Evolutionary conservation across 2,797 vertebrate genomes (phyloP).

Genomic region (Pseudomugil gertrudae): DNA sequence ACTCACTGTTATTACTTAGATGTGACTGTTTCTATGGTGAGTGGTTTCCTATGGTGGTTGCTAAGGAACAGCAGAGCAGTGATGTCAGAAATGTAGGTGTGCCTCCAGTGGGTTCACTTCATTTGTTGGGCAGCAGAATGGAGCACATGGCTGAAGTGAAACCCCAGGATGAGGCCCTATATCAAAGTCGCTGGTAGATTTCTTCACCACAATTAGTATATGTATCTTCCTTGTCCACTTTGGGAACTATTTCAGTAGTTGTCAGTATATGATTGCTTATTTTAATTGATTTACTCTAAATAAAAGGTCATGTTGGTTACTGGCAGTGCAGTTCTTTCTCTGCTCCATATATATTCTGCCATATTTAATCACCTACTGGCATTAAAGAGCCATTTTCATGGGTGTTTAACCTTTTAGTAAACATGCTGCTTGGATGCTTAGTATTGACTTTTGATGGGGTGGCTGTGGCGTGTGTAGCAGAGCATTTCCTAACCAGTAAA

Average conservation of each 20-base stretch:
- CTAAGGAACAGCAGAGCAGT: conserved; percentile 90
- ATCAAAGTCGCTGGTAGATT: conserved; percentile 21
- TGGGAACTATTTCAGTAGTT: not conserved
- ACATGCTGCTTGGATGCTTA: conserved; percentile 32
- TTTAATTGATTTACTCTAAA: not conserved
- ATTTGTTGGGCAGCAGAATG: conserved; percentile 53
- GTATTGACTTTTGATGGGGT: not conserved
- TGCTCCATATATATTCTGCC: conserved; percentile 26
- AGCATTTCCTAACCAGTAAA: too few relatives aligned
- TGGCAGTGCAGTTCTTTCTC: conserved; percentile 23
- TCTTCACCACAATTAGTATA: conserved; percentile 37
- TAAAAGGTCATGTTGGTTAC: too few relatives aligned
- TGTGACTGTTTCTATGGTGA: conserved; percentile 86
- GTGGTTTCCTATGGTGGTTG: conserved; percentile 88
- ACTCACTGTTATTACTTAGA: conserved; percentile 42
- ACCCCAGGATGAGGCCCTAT: conserved; percentile 22
- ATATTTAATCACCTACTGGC: conserved; percentile 42
- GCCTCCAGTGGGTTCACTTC: conserved; percentile 54
- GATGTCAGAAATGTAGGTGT: conserved; percentile 84
- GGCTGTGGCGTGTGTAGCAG: too few relatives aligned
- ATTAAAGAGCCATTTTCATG: conserved; percentile 54
- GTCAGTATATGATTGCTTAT: not conserved
- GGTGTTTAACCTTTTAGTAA: conserved; percentile 61
- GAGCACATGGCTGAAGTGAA: conserved; percentile 50
- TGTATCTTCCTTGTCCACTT: not conserved